phyloP scores from a whole-genome alignment of 2,888 invertebrate species.

The Ophion costatus region DNA sequence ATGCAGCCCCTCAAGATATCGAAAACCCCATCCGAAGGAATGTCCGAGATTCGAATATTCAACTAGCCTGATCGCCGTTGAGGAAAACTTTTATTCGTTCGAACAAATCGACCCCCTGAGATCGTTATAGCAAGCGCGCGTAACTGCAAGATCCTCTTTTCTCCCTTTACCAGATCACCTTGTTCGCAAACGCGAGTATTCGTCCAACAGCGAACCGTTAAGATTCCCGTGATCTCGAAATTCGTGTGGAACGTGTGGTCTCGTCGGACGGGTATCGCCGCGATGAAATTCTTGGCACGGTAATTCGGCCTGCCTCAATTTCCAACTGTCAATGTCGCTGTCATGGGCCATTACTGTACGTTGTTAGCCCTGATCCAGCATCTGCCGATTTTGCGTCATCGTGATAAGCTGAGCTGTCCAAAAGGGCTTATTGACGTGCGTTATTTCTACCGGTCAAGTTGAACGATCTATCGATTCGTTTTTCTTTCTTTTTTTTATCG shows the following conservation, averaged over 20 bases:
- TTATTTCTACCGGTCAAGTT: conserved; percentile 23
- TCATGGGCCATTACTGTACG: conserved; percentile 72
- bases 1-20: too few species aligned
- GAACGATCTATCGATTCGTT: conserved; percentile 42
- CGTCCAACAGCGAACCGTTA: conserved; percentile 24
- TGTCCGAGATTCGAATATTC: too few species aligned
- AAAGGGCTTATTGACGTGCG: conserved; percentile 14
- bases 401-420: conserved; percentile 48
- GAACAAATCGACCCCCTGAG: too few species aligned
- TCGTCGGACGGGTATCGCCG: conserved; percentile 33
- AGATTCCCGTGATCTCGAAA: conserved; percentile 15
- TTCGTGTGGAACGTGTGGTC: conserved; percentile 17
- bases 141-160: too few species aligned
- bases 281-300: conserved; percentile 30
- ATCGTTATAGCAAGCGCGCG: too few species aligned
- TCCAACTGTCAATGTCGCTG: conserved; percentile 72
- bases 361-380: conserved; percentile 67
- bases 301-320: conserved; percentile 64
- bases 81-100: too few species aligned
- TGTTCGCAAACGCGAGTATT: conserved; percentile 43
- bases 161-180: conserved; percentile 35
- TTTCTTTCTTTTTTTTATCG: not conserved
- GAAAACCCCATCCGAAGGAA: too few species aligned
- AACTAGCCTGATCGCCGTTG: too few species aligned
- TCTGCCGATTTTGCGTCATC: conserved; percentile 58